A percentile compares a stretch with the other conserved stretches of the same genome.
These are phyloP conservation scores for Lepidonotus clava DNA, from an alignment of 2,888 invertebrate genomes.

Conservation along the genomic window DNA sequence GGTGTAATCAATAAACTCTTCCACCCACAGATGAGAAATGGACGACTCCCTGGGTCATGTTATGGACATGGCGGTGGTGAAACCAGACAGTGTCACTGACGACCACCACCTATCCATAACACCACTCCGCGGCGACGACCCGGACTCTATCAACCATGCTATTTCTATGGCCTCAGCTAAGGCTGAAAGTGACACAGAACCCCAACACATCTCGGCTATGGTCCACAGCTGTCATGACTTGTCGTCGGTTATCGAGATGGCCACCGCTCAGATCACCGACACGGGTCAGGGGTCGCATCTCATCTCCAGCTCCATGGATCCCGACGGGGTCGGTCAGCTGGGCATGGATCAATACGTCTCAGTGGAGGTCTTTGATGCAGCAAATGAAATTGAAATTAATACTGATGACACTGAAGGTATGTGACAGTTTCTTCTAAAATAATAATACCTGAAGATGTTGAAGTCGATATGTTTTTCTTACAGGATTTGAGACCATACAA, in stretches of 20 bases:
- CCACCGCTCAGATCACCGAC: not conserved
- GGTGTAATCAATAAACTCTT: no score
- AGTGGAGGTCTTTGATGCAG: constrained; percentile 43
- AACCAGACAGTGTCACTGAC: not conserved
- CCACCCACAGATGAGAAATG: no score
- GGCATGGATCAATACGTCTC: constrained; percentile 17
- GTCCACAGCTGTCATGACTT: no score
- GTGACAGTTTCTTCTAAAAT: not conserved
- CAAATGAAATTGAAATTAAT: constrained; percentile 28
- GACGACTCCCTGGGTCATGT: not conserved
- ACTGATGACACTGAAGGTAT: constrained; percentile 6
- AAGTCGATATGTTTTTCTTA: not conserved
- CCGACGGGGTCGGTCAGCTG: not conserved
- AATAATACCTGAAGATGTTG: not conserved
- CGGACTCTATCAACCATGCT: no score
- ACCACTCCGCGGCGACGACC: not conserved
- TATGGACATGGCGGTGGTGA: not conserved
- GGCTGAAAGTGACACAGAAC: no score
- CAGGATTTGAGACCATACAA: no score
- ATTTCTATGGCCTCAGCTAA: no score
- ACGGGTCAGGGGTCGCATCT: not conserved
- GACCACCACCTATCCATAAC: not conserved
- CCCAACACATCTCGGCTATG: not conserved
- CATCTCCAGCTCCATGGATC: not conserved
- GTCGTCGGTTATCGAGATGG: not conserved